Conservation (phyloP, 1,140 invertebrate genomes). For the Bombus huntii region DNA sequence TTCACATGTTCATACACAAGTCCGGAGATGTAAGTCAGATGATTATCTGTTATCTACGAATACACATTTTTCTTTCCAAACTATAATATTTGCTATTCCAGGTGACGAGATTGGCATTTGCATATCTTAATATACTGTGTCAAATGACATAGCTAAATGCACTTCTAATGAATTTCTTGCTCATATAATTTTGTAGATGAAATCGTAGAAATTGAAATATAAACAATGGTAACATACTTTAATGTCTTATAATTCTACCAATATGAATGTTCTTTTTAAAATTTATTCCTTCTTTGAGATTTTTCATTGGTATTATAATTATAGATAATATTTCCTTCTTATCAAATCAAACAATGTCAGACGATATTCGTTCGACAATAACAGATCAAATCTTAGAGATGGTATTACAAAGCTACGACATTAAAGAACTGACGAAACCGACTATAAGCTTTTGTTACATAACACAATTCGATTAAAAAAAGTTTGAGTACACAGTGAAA, state of each 20-base stretch:
- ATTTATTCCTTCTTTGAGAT: neutral
- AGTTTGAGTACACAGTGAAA: too few species aligned
- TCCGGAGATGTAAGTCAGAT: slow-evolving; percentile 64
- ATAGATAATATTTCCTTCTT: too few species aligned
- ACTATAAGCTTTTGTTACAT: too few species aligned
- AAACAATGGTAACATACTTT: rapidly evolving
- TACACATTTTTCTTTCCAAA: too few species aligned
- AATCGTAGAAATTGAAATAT: neutral
- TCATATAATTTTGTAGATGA: neutral
- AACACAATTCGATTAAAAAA: too few species aligned
- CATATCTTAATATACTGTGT: slow-evolving; percentile 49
- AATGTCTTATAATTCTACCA: neutral
- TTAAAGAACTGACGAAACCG: too few species aligned
- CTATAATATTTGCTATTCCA: slow-evolving; percentile 29
- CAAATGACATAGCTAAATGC: neutral
- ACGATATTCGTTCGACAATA: too few species aligned
- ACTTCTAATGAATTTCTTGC: neutral
- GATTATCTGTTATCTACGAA: neutral
- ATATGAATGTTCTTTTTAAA: neutral
- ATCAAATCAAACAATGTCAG: too few species aligned
- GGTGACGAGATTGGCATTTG: slow-evolving; percentile 63
- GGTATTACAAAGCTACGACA: too few species aligned
- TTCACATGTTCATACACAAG: slow-evolving; percentile 59
- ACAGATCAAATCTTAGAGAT: too few species aligned
- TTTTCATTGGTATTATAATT: too few species aligned